Base-by-base conservation (phyloP, 2,113 vertebrate species). In the Dasypus novemcinctus region DNA sequence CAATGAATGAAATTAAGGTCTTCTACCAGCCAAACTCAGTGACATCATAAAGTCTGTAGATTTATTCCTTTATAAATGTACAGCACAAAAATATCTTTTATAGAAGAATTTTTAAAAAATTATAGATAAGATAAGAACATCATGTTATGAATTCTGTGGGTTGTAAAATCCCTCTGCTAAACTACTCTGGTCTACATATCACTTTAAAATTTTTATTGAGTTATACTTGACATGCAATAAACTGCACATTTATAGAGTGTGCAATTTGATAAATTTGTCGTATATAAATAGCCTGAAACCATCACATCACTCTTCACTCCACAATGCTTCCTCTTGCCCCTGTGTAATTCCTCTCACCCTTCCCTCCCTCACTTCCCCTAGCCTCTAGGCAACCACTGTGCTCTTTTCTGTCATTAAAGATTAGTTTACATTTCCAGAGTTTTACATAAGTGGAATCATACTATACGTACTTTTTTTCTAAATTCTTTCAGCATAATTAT, bases 1-100 rank as follows among this genome's bases (percentile, higher is more conserved):
- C n/a, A 31, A 63, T 94, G 29, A 76, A 57, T 74, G 59, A 93
- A 90, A 84, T 85, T 84, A 90, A 93, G 89, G 54, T 88, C 23
- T 84, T 64, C 63, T 79, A 81, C 38, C 46, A 80, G n/a, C 33
- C 4, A 93, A 69, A 78, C 57, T 72, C 38, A 41, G 23, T 76
- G 29, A 69, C 84, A 69, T 57, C 54, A 74, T 72, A 33, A 69
- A 78, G 14, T 46, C 7, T 79, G 21, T 80, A 84, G 33, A 92
- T 54, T 68, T 90, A 61, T 91, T 80, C 7, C 6, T 92, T 18
- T 54, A 54, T 92, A 64, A 89, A 68, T 72, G 15, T 9, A 82
- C 61, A 17, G 49, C 17, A 57, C 38, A 86, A 82, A 61, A 15
- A 41, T 76, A 36, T 64, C 31, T 88, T 75, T 76, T 57, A 83